A percentile compares a stretch with the other conserved stretches of the same genome.
Evolutionary conservation across 1,140 invertebrate species (phyloP).

Genomic region (Lucilia sericata): DNA sequence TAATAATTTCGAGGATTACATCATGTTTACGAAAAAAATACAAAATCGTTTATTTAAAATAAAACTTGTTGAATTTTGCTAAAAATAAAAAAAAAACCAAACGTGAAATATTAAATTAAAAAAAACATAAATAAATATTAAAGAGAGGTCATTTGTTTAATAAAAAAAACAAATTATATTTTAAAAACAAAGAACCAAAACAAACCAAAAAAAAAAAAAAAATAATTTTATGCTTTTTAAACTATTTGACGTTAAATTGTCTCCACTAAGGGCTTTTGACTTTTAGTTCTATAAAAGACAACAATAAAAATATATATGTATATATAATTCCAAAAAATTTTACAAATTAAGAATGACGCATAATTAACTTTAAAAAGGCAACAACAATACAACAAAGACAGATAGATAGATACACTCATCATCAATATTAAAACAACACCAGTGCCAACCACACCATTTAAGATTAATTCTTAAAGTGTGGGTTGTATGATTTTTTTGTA

Average conservation of each 20-base stretch:
- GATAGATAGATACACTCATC: background rate
- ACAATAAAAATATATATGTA: background rate
- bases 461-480: background rate
- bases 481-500: background rate
- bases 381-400: background rate
- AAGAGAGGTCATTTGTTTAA: background rate
- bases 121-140: background rate
- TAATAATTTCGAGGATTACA: background rate
- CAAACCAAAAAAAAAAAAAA: no score
- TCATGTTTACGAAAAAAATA: background rate
- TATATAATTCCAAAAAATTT: background rate
- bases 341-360: constrained; percentile 16
- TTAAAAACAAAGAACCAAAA: no score
- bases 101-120: background rate
- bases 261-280: background rate
- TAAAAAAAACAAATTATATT: background rate
- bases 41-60: background rate
- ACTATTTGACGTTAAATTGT: no score
- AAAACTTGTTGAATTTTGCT: background rate
- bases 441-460: constrained; percentile 8
- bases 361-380: background rate
- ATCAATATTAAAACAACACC: background rate
- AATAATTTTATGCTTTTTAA: no score
- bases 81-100: background rate
- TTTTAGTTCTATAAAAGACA: background rate